Evolutionary conservation across 2,888 invertebrate genomes (phyloP), one percentile per base, ranked within the genome.

Genomic region (Tenthredo livida): DNA sequence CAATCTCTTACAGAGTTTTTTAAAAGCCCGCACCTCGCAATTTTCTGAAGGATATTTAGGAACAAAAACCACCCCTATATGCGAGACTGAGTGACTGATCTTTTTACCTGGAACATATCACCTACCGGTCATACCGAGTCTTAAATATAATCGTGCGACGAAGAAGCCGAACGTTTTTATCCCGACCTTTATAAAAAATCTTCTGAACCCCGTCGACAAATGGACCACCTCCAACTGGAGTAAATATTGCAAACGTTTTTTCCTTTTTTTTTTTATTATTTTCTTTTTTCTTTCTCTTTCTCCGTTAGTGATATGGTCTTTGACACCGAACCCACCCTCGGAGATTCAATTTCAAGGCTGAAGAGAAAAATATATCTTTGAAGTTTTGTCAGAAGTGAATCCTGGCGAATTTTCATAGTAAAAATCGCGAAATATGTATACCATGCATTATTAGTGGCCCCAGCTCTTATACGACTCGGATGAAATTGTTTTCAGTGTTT

Each of bases 1-100:
- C 75, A 47, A 75, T 75, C 25, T 47, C 25, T 47, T 75, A 40
- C 75, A 47, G 47, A 21, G 12, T 47, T 70, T 70, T 70, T 37
- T 61, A 25, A 61, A 21, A n/a, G 17, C 75, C 47, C 75, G 75
- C 25, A 75, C 37, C 40, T 17, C n/a, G 72, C 21, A n/a, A 2
- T 33, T 15, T 33, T 15, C 47, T 47, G 43, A 10, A 72, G 5
- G n/a, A 7, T 54, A 72, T 72, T 72, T 40, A 17, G 17, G 21
- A 72, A 40, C 72, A 72, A 72, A 72, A 72, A 72, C 43, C 40
- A 40, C 72, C 72, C 72, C n/a, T 43, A 72, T 43, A 72, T 72
- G 29, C 12, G 12, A 67, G 2, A 25, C 29, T 3, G 9, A 21
- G 37, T 72, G 72, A 72, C 43, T n/a, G 43, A 40, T 72, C 15